Percentiles rank a stretch among this genome's conserved stretches.
Evolutionary conservation across 2,888 invertebrate genomes (phyloP).

Genomic region (Trisateles emortualis): DNA sequence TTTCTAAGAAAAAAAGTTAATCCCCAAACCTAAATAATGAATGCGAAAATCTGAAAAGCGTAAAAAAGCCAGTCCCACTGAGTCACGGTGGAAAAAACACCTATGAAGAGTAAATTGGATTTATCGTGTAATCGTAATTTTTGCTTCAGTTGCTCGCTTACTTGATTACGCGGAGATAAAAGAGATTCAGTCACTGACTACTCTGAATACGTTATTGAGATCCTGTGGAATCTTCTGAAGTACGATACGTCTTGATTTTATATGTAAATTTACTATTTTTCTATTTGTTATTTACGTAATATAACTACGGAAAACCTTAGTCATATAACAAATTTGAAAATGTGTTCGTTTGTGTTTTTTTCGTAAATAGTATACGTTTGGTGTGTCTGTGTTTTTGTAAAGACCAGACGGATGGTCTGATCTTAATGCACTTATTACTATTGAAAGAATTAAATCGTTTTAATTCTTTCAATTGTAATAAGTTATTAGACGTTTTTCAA

Average conservation of each 20-base stretch:
- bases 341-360: too few species aligned
- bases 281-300: background rate
- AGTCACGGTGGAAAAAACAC: slow-evolving; percentile 57
- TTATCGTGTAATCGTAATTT: slow-evolving; percentile 75
- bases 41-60: slow-evolving; percentile 58
- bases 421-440: too few species aligned
- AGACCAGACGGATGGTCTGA: too few species aligned
- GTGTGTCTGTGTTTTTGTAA: too few species aligned
- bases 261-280: background rate
- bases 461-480: too few species aligned
- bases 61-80: slow-evolving; percentile 54
- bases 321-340: too few species aligned
- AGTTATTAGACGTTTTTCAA: too few species aligned
- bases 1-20: slow-evolving; percentile 22
- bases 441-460: too few species aligned
- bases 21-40: slow-evolving; percentile 43
- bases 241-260: slow-evolving; percentile 10
- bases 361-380: too few species aligned
- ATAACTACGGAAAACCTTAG: too few species aligned
- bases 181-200: slow-evolving; percentile 62
- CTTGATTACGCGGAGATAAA: slow-evolving; percentile 67
- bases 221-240: slow-evolving; percentile 34
- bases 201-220: slow-evolving; percentile 63
- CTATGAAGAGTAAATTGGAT: slow-evolving; percentile 70
- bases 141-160: slow-evolving; percentile 66